These are phyloP conservation scores for Tympanuchus pallidicinctus DNA, from an alignment of 2,113 vertebrate genomes.

Conservation along the genomic window DNA sequence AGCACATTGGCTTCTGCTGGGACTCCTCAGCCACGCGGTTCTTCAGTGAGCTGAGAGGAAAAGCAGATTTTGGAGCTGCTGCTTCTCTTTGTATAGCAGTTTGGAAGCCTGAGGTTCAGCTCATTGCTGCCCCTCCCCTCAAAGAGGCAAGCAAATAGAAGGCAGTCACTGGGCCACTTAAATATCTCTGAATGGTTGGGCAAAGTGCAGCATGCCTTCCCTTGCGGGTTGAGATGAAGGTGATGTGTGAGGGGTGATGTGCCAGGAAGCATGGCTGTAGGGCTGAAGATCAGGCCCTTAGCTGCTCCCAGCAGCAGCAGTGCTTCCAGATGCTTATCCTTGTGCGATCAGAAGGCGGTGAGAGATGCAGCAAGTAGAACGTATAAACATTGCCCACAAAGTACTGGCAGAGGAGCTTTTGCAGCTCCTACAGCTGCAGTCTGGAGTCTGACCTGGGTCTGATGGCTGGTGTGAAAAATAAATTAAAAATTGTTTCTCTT, in stretches of 20 bases:
- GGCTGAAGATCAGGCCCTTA: neutral
- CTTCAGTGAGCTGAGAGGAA: neutral
- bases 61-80: neutral
- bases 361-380: neutral
- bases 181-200: neutral
- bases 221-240: neutral
- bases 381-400: neutral
- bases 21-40: neutral
- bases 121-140: neutral
- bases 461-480: neutral
- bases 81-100: neutral
- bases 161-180: neutral
- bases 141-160: neutral
- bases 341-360: neutral
- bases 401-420: neutral
- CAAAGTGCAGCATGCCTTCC: neutral
- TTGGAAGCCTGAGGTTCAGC: neutral
- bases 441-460: neutral
- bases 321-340: neutral
- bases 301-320: neutral
- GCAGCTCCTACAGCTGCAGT: rapidly evolving
- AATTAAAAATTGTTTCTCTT: neutral
- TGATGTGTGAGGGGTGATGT: neutral
- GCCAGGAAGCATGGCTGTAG: neutral
- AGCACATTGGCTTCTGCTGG: neutral